Conservation (phyloP, 2,113 vertebrate species). For the Elephas maximus region DNA sequence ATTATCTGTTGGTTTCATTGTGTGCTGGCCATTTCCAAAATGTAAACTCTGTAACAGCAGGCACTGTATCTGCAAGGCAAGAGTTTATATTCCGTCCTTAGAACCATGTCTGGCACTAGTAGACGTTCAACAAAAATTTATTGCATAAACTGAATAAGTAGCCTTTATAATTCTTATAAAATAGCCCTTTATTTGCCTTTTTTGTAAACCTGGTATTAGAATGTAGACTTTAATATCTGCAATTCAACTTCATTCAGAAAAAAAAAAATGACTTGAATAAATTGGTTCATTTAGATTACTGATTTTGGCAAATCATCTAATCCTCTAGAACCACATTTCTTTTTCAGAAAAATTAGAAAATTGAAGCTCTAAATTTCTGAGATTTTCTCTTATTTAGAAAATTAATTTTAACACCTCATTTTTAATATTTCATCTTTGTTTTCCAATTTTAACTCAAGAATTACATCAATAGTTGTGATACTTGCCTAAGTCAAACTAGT, state of each 20-base stretch:
- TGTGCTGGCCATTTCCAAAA: neutral
- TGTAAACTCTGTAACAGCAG: neutral
- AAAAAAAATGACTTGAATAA: neutral
- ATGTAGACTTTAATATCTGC: neutral
- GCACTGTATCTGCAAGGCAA: neutral
- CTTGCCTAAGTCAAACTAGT: neutral
- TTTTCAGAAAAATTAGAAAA: slow-evolving; percentile 21
- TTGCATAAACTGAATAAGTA: neutral
- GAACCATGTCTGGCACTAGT: neutral
- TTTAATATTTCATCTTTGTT: slow-evolving; percentile 25
- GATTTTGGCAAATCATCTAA: neutral
- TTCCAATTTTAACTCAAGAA: neutral
- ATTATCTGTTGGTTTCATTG: neutral
- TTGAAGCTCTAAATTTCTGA: neutral
- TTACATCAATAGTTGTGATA: neutral
- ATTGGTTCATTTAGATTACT: neutral
- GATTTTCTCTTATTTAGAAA: slow-evolving; percentile 15
- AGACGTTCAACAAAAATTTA: neutral
- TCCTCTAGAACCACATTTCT: neutral
- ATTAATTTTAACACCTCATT: neutral
- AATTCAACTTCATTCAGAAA: slow-evolving; percentile 28
- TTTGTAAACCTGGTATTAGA: neutral
- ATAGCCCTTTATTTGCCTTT: neutral
- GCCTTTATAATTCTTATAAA: neutral
- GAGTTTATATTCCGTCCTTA: neutral